Percentiles rank a stretch among this genome's conserved stretches.
Conservation (phyloP, 2,113 vertebrate species). For the Pampusana beccarii region DNA sequence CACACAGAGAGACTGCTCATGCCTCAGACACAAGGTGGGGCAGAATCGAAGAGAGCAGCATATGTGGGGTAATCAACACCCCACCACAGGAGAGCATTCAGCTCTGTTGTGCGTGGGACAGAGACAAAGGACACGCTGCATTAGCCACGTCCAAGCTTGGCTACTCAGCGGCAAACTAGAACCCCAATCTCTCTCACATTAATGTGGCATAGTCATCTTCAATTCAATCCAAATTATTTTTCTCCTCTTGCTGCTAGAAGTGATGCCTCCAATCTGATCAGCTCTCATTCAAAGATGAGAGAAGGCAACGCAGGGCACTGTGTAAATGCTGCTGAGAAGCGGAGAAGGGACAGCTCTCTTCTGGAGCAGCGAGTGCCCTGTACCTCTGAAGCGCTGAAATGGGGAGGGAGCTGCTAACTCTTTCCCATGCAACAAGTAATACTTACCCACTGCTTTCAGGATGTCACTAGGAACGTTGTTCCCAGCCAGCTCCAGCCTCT, state of each 20-base stretch:
- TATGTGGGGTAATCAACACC: not conserved
- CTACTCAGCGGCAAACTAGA: not conserved
- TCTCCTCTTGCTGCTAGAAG: not conserved
- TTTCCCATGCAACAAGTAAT: not conserved
- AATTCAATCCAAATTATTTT: not conserved
- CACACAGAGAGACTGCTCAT: accelerated
- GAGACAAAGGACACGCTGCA: not conserved
- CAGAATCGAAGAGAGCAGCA: not conserved
- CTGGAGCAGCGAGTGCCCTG: not conserved
- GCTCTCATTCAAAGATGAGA: not conserved
- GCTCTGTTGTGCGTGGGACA: not conserved
- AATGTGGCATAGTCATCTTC: not conserved
- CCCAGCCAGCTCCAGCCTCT: conserved; percentile 88
- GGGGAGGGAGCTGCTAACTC: not conserved
- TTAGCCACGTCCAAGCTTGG: not conserved
- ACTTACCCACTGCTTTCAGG: conserved; percentile 87
- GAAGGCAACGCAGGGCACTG: accelerated
- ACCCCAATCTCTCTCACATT: not conserved
- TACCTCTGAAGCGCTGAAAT: not conserved
- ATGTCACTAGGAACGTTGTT: conserved; percentile 91
- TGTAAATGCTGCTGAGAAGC: not conserved
- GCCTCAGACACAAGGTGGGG: not conserved
- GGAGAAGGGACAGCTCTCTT: not conserved
- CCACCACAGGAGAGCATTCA: not conserved
- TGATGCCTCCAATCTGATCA: not conserved